phyloP scores from a whole-genome alignment of 2,113 vertebrate species.

The Pachycephala philippinensis region DNA sequence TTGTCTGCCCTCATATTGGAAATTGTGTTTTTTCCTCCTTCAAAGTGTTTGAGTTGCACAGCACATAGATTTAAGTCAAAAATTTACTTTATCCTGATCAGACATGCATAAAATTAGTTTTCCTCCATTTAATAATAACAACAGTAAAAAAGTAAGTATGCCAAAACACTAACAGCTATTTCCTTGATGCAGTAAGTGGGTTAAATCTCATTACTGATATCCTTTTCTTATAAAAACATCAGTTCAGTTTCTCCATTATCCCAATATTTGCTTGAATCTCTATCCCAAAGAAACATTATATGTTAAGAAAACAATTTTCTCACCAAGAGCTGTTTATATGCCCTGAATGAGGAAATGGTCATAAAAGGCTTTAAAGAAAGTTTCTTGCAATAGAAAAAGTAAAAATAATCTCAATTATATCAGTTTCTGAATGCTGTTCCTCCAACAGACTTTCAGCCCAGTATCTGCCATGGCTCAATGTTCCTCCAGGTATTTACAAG shows the following conservation, averaged over 20 bases:
- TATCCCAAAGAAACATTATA: not conserved
- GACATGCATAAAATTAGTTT: not conserved
- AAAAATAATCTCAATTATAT: not conserved
- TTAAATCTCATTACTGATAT: not conserved
- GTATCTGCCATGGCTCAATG: not conserved
- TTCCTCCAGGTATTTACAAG: not conserved
- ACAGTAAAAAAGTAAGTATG: not conserved
- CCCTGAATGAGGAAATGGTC: not conserved
- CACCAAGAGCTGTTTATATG: not conserved
- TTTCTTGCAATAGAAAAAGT: not conserved
- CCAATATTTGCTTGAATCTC: not conserved
- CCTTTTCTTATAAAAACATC: not conserved
- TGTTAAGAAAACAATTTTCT: not conserved
- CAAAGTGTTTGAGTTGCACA: not conserved
- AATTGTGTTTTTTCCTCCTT: not conserved
- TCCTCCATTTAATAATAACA: not conserved
- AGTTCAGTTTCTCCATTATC: not conserved
- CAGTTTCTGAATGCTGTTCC: not conserved
- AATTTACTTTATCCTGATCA: not conserved
- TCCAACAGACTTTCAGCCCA: not conserved
- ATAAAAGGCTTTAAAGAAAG: not conserved
- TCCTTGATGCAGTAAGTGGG: not conserved
- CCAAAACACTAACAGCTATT: not conserved
- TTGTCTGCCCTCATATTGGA: not conserved
- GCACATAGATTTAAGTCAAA: not conserved